Evolutionary conservation across 2,113 vertebrate species (phyloP), one percentile per base, ranked within the genome.

Genomic region (Poeciliopsis prolifica): DNA sequence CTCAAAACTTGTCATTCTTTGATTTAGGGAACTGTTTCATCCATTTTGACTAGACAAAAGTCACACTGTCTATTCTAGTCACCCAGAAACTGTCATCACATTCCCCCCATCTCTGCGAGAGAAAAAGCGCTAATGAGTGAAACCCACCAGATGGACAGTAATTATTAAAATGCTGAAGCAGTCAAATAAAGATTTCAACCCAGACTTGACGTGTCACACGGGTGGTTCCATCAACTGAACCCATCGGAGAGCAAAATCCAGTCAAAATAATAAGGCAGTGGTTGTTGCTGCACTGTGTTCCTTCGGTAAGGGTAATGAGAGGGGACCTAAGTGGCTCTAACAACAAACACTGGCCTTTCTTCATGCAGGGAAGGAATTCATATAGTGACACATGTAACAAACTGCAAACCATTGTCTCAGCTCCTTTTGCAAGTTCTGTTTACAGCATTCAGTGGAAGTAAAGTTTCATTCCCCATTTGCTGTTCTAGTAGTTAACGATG

Each of bases 121-220:
- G 81, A 81, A 88, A 87, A 92, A 54, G 91, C 79, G 86, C 84
- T 89, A 92, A 93, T 85, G 91, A 93, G 89, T 89, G 89, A 94
- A 88, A 89, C 86, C 82, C 86, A 86, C 76, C 90, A 92, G 91
- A 93, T 92, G 92, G 91, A 76, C 86, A 74, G 72, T 87, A 75
- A 90, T 89, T 92, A 85, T 89, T 92, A 85, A 90, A 92, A 88
- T 58, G 84, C 77, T 89, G 81, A 79, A 85, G 75, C 74, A 58
- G 77, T 82, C 74, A 37, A 78, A 88, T 87, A 74, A 88, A 71
- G 86, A 82, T 65, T 80, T 89, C 82, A 81, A 73, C 77, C 64
- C 78, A 72, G 79, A 84, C 85, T 80, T 78, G 70, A 77, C 62
- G 70, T 79, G 40, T 78, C 76, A 88, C 87, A 77, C 19, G 35